Conservation (phyloP, 2,888 invertebrate species). For the Harpalus rufipes region DNA sequence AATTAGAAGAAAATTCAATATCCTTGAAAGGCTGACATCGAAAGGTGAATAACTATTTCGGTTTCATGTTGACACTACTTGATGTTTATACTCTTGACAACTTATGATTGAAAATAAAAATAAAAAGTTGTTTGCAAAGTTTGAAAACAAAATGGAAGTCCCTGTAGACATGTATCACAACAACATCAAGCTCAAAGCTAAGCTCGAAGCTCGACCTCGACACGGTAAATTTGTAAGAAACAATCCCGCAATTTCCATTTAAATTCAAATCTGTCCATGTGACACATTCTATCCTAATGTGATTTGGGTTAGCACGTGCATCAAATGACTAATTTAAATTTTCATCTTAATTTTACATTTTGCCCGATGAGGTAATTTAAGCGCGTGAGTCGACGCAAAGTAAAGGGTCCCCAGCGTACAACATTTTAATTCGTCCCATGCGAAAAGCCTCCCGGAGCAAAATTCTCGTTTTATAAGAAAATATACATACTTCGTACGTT, state of each 20-base stretch:
- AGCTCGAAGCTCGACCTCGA: neutral
- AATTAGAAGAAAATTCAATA: neutral
- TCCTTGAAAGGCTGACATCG: neutral
- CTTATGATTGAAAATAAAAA: slow-evolving; percentile 36
- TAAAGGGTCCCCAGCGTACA: slow-evolving; percentile 33
- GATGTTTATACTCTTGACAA: slow-evolving; percentile 7
- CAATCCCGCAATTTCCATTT: slow-evolving; percentile 55
- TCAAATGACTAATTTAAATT: slow-evolving; percentile 63
- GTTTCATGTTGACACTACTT: slow-evolving; percentile 10
- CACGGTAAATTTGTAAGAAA: slow-evolving; percentile 29
- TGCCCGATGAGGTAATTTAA: slow-evolving; percentile 51
- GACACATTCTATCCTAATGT: slow-evolving; percentile 57
- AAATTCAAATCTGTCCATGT: slow-evolving; percentile 41
- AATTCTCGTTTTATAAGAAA: neutral
- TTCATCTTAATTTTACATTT: slow-evolving; percentile 62
- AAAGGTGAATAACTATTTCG: neutral
- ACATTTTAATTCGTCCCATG: neutral
- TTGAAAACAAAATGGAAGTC: slow-evolving; percentile 28
- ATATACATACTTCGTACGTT: too few relatives aligned
- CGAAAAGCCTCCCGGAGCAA: neutral
- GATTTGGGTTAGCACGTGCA: slow-evolving; percentile 51
- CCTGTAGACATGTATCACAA: slow-evolving; percentile 29
- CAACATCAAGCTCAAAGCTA: neutral
- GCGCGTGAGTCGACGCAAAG: slow-evolving; percentile 22
- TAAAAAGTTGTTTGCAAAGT: slow-evolving; percentile 15